Evolutionary conservation across 2,797 vertebrate genomes (phyloP).

Genomic region (Agapornis canus): DNA sequence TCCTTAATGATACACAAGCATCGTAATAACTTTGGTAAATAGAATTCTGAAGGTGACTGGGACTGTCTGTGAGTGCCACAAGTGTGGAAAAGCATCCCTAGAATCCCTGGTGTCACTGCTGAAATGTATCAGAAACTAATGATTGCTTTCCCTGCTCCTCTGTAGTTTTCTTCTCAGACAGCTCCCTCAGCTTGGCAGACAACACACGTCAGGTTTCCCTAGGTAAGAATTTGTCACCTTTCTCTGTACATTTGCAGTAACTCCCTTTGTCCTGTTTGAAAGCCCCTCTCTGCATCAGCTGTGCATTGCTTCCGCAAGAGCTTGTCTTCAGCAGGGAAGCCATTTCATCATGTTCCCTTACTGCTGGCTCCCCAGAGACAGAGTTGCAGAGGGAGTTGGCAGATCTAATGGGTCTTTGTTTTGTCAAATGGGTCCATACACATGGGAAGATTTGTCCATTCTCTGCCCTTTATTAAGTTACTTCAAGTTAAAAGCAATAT

Average conservation of each 20-base stretch:
- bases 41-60: background rate
- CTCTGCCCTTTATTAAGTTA: background rate
- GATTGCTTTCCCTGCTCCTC: background rate
- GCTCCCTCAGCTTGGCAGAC: background rate
- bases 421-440: background rate
- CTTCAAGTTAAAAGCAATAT: conserved; percentile 3
- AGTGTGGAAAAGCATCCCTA: background rate
- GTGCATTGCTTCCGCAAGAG: background rate
- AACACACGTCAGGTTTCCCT: background rate
- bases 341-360: background rate
- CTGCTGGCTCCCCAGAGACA: background rate
- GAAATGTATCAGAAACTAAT: background rate
- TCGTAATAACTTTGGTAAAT: background rate
- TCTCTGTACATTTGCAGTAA: background rate
- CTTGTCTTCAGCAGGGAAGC: background rate
- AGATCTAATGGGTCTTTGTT: background rate
- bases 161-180: background rate
- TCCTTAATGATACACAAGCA: background rate
- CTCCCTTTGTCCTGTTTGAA: background rate
- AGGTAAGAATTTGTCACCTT: background rate
- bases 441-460: background rate
- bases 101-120: background rate
- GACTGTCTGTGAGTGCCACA: background rate
- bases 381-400: background rate
- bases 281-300: background rate